phyloP scores from a whole-genome alignment of 1,140 invertebrate species.

The Brachionus manjavacas region DNA sequence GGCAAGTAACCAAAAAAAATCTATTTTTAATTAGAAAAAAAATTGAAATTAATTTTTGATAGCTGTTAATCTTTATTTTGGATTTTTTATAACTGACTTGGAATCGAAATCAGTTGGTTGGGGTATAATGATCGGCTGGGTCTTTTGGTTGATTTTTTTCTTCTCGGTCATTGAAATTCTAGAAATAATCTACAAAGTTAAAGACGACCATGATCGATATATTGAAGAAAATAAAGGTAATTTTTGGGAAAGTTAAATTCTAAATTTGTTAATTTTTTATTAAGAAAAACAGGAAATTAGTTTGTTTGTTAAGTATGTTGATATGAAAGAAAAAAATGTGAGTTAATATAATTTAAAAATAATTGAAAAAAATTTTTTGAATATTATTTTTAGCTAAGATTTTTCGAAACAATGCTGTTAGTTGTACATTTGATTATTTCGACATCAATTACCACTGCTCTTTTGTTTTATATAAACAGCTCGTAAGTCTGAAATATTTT shows the following conservation, averaged over 20 bases:
- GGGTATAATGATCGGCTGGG: constrained; percentile 18
- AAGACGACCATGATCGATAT: neutral
- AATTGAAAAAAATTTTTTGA: neutral
- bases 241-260: neutral
- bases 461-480: neutral
- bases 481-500: neutral
- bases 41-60: neutral
- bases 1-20: constrained; percentile 4
- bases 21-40: neutral
- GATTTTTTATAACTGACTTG: constrained; percentile 14
- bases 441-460: neutral
- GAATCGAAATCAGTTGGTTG: neutral
- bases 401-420: neutral
- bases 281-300: neutral
- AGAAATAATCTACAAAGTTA: neutral
- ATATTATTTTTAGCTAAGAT: neutral
- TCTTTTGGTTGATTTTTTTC: neutral
- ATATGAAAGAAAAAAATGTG: neutral
- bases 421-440: neutral
- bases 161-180: constrained; percentile 5
- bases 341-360: neutral
- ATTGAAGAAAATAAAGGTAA: neutral
- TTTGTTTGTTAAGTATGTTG: neutral
- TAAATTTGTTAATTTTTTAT: neutral
- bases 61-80: constrained; percentile 10